Conservation (phyloP, 1,140 invertebrate genomes). For the Gonatopus flavifemur region DNA sequence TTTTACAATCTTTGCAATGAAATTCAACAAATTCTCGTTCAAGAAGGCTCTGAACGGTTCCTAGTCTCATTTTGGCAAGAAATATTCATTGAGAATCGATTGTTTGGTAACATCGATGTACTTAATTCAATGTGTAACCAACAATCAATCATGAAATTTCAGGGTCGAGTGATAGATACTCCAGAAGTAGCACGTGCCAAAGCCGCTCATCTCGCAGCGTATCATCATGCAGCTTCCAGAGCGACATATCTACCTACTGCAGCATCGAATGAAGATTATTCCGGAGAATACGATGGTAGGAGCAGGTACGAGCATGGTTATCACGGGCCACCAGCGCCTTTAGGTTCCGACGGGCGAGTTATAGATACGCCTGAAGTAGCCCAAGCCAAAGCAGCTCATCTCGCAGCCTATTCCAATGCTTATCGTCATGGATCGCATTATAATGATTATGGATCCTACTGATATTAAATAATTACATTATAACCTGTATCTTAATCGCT, state of each 20-base stretch:
- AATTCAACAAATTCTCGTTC: too few species aligned
- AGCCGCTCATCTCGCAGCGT: slow-evolving; percentile 37
- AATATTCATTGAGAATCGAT: too few species aligned
- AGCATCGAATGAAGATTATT: not conserved
- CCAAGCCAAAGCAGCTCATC: slow-evolving; percentile 59
- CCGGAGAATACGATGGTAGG: slow-evolving; percentile 2
- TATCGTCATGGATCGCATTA: too few species aligned
- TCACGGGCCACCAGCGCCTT: slow-evolving; percentile 16
- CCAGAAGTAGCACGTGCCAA: slow-evolving; percentile 43
- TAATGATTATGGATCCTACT: too few species aligned
- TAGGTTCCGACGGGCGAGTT: slow-evolving; percentile 53
- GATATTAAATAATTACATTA: too few species aligned
- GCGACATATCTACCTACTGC: not conserved
- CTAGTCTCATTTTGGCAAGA: too few species aligned
- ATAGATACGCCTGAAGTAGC: slow-evolving; percentile 62
- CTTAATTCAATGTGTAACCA: too few species aligned
- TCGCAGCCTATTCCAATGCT: slow-evolving; percentile 52
- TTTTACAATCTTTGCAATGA: too few species aligned
- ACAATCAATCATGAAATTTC: not conserved
- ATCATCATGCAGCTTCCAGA: slow-evolving; percentile 22
- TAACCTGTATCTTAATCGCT: too few species aligned
- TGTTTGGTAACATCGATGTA: too few species aligned
- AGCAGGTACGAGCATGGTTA: slow-evolving; percentile 8
- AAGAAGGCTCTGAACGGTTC: too few species aligned
- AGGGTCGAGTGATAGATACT: slow-evolving; percentile 39